A percentile compares a stretch with the other conserved stretches of the same genome.
Conservation (phyloP, 2,113 vertebrate species). For the Corythornis vintsioides region DNA sequence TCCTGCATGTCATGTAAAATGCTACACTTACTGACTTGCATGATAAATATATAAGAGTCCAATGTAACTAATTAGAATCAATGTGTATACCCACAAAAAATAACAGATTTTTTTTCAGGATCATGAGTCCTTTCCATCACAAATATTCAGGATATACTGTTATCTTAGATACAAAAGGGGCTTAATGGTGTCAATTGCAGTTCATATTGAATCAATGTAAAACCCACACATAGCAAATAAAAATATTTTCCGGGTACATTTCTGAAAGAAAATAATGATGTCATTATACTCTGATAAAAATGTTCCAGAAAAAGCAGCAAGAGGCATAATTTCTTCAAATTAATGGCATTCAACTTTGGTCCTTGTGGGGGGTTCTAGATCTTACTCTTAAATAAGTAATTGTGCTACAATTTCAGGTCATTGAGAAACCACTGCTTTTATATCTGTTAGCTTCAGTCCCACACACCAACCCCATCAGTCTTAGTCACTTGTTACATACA, state of each 20-base stretch:
- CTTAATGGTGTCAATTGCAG: constrained; percentile 15
- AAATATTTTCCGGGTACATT: constrained; percentile 2
- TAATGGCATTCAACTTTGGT: constrained; percentile 7
- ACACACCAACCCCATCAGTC: constrained; percentile 13
- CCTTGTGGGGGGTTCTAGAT: neutral
- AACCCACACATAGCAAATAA: constrained; percentile 22
- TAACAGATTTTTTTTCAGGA: neutral
- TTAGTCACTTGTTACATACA: neutral
- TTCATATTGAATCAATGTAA: neutral
- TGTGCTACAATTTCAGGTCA: constrained; percentile 41
- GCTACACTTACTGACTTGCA: neutral
- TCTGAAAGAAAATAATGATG: constrained; percentile 36
- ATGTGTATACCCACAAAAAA: neutral
- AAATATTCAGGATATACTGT: neutral
- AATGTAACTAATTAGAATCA: neutral
- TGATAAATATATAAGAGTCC: neutral
- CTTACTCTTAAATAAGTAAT: neutral
- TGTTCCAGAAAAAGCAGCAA: neutral
- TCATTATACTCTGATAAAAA: neutral
- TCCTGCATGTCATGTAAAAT: neutral
- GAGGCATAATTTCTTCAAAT: constrained; percentile 56
- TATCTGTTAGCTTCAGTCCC: constrained; percentile 10
- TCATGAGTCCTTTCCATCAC: neutral
- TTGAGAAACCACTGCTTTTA: constrained; percentile 25
- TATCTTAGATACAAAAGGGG: constrained; percentile 33